Conservation (phyloP, 2,113 vertebrate genomes). For the Malurus melanocephalus region DNA sequence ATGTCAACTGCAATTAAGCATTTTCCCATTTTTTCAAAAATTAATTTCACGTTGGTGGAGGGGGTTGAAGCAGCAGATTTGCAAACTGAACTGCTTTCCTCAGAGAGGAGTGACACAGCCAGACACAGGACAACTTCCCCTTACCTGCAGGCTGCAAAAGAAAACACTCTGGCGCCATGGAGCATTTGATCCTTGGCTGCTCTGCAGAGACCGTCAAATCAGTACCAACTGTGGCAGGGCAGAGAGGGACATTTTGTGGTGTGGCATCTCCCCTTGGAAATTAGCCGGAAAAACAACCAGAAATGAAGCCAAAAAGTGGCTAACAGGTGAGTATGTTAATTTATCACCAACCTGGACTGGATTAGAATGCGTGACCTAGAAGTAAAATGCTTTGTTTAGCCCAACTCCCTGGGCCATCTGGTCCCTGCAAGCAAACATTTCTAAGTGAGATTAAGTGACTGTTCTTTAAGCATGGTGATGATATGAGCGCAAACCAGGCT, state of each 20-base stretch:
- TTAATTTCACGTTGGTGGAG: not conserved
- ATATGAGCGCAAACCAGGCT: constrained; percentile 32
- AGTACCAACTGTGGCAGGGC: constrained; percentile 15
- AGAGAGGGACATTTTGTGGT: not conserved
- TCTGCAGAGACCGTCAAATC: constrained; percentile 23
- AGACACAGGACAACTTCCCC: constrained; percentile 34
- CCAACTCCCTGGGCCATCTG: constrained; percentile 38
- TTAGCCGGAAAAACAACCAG: constrained; percentile 7
- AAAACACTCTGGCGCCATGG: constrained; percentile 29
- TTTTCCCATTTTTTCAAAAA: not conserved
- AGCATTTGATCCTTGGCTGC: constrained; percentile 42
- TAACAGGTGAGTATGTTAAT: constrained; percentile 39
- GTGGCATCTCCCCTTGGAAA: constrained; percentile 12
- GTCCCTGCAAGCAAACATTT: constrained; percentile 47
- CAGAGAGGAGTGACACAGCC: not conserved
- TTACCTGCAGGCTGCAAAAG: constrained; percentile 49
- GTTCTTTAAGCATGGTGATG: constrained; percentile 33
- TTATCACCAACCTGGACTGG: constrained; percentile 40
- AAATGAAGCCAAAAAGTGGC: constrained; percentile 3
- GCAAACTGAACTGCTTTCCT: not conserved
- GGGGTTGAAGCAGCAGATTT: not conserved
- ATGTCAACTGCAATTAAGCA: constrained; percentile 45
- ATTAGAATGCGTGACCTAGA: constrained; percentile 47
- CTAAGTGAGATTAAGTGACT: constrained; percentile 49
- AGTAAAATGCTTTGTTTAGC: constrained; percentile 56